A percentile compares a stretch with the other conserved stretches of the same genome.
Evolutionary conservation across 1,140 invertebrate genomes (phyloP).

Genomic region (Neuroterus valhalla): DNA sequence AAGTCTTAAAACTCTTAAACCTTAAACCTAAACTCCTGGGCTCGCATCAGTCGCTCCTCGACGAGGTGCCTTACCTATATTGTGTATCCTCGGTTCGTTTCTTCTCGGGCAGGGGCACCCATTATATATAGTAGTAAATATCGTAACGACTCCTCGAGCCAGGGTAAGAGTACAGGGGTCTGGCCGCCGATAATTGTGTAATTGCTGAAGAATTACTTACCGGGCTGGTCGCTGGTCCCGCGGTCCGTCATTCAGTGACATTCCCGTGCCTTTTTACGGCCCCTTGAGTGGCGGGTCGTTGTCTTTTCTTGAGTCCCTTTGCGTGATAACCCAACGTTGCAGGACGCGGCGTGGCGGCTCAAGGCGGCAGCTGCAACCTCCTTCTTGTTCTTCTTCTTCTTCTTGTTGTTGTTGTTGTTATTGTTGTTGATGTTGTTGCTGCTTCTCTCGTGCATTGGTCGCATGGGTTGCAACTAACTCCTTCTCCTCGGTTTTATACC

Average conservation of each 20-base stretch:
- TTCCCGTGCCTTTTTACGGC: constrained; percentile 72
- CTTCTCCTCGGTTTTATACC: constrained; percentile 55
- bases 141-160: constrained; percentile 70
- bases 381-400: too few relatives aligned
- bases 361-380: constrained; percentile 47
- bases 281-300: constrained; percentile 66
- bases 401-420: too few relatives aligned
- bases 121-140: constrained; percentile 76
- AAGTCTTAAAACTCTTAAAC: constrained; percentile 5
- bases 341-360: constrained; percentile 35
- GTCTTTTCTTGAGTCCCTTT: constrained; percentile 55
- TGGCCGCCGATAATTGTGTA: constrained; percentile 72
- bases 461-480: constrained; percentile 49
- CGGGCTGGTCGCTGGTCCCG: constrained; percentile 62
- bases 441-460: constrained; percentile 23
- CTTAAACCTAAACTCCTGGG: constrained; percentile 6
- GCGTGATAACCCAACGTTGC: constrained; percentile 58
- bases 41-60: not conserved
- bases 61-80: too few relatives aligned
- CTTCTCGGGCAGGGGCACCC: constrained; percentile 62
- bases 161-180: constrained; percentile 56
- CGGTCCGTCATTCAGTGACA: constrained; percentile 73
- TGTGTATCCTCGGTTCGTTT: constrained; percentile 50
- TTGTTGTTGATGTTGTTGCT: constrained; percentile 20
- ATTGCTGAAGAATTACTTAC: constrained; percentile 75